A percentile compares a stretch with the other conserved stretches of the same genome.
Evolutionary conservation across 2,888 invertebrate genomes (phyloP).

Genomic region (Eristalis intricaria): DNA sequence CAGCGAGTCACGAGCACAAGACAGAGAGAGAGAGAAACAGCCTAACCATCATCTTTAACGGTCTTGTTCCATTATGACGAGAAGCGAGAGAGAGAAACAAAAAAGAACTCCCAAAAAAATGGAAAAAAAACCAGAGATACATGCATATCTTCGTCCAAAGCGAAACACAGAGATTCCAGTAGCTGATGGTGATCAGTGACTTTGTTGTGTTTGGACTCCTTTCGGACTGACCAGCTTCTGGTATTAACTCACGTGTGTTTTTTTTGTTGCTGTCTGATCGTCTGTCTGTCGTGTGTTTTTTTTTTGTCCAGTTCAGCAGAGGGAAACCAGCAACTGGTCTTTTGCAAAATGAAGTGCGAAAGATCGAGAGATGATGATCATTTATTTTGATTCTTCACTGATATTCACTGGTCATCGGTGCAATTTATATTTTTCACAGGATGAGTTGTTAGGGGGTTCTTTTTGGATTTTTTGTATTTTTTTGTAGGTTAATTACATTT

Average conservation of each 20-base stretch:
- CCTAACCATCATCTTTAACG: slow-evolving; percentile 29
- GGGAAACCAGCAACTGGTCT: slow-evolving; percentile 49
- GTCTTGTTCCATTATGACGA: slow-evolving; percentile 34
- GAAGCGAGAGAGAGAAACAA: neutral
- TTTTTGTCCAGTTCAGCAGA: neutral
- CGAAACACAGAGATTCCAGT: slow-evolving; percentile 64
- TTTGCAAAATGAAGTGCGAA: slow-evolving; percentile 66
- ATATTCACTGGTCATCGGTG: slow-evolving; percentile 67
- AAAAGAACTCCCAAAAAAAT: neutral
- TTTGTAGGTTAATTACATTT: slow-evolving; percentile 61
- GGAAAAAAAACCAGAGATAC: neutral
- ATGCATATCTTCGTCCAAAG: slow-evolving; percentile 10
- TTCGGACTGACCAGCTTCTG: slow-evolving; percentile 59
- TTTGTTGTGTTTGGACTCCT: slow-evolving; percentile 37
- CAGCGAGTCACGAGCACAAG: neutral
- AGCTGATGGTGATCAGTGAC: slow-evolving; percentile 63
- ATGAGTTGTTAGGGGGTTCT: neutral
- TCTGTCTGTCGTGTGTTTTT: neutral
- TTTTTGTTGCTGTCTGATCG: neutral
- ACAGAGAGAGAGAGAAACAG: neutral
- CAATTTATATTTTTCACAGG: slow-evolving; percentile 66
- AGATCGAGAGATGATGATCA: slow-evolving; percentile 64
- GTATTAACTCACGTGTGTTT: slow-evolving; percentile 55
- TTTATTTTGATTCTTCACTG: slow-evolving; percentile 71
- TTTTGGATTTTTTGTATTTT: neutral